Conservation (phyloP, 2,797 vertebrate species). For the Poecilia gillii region DNA sequence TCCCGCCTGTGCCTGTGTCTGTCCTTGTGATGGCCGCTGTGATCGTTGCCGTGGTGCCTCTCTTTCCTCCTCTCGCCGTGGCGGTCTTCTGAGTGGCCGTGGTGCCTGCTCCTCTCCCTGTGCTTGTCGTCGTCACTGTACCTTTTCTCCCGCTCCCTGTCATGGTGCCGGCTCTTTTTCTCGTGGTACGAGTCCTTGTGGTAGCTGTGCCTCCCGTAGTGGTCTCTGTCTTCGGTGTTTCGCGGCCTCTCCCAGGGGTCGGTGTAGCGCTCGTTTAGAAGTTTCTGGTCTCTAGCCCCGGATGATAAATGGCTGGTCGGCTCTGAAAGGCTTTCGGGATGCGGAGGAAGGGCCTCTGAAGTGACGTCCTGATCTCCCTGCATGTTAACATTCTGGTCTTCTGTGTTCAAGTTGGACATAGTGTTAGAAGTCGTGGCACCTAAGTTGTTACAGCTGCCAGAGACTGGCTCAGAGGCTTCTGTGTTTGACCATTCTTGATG, state of each 20-base stretch:
- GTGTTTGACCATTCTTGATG: slow-evolving; percentile 72
- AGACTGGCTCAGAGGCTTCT: slow-evolving; percentile 80
- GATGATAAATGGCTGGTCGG: slow-evolving; percentile 73
- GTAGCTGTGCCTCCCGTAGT: slow-evolving; percentile 84
- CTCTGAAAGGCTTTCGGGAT: slow-evolving; percentile 75
- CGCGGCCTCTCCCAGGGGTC: slow-evolving; percentile 90
- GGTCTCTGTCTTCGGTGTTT: slow-evolving; percentile 83
- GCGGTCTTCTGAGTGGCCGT: slow-evolving; percentile 81
- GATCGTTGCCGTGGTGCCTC: slow-evolving; percentile 86
- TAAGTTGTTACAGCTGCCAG: slow-evolving; percentile 66
- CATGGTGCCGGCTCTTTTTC: slow-evolving; percentile 88
- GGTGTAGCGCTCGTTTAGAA: slow-evolving; percentile 84
- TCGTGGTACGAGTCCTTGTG: slow-evolving; percentile 86
- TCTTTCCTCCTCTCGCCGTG: slow-evolving; percentile 86
- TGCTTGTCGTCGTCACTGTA: slow-evolving; percentile 74
- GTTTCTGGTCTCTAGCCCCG: slow-evolving; percentile 83
- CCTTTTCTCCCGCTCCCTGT: slow-evolving; percentile 84
- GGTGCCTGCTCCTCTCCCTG: slow-evolving; percentile 80
- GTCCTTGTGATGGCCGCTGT: slow-evolving; percentile 77
- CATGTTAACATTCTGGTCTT: slow-evolving; percentile 78
- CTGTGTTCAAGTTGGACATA: slow-evolving; percentile 56
- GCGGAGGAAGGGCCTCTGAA: slow-evolving; percentile 53
- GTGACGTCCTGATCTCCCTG: slow-evolving; percentile 76
- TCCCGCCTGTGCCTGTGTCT: slow-evolving; percentile 88
- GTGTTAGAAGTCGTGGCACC: slow-evolving; percentile 69